Evolutionary conservation across 2,888 invertebrate genomes (phyloP), one percentile per base, ranked within the genome.

Genomic region (Polylopha cassiicola): DNA sequence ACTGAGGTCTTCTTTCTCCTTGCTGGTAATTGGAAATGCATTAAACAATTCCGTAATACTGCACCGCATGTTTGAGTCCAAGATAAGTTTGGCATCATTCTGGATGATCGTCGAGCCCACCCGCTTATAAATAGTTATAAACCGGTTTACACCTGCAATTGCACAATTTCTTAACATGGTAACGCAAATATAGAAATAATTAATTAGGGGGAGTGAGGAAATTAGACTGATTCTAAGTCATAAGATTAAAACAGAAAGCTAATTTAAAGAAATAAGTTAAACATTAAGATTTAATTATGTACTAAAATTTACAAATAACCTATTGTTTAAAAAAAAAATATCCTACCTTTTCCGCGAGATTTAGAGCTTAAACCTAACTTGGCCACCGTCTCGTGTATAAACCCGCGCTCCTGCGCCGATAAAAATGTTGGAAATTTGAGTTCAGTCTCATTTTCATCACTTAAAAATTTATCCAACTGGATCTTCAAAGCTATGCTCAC

Each of bases 401-500:
- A 95, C 6, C 92, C 93, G 50, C 95, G 87, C 71, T 95, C 93
- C 48, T 89, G 89, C 5, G 92, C 90, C 6, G 91, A 92, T 43
- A 95, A 81, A 24, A 92, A 92, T 2, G 92, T 89, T 2, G 94
- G 92, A 67, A 93, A 93, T 57, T 88, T 79, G 5, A 85, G 65
- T 47, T 86, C 86, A 0, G 81, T 82, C 47, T 84, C 86, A 58
- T 79, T 79, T 50, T 85, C 86, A 59, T 85, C 82, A 39, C 55
- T 66, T 4, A 85, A 49, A 55, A 86, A 85, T 53, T 75, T 84
- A 51, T 85, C 85, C 48, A 86, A 50, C 48, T 86, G 82, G 29
- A 86, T 80, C 57, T 84, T 84, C 47, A 86, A 47, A 9, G 86
- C 82, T 48, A 86, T 84, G 57, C 82, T 85, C 22, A 86, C 84